phyloP scores from a whole-genome alignment of 2,888 invertebrate genomes.

The Bibio marci region DNA sequence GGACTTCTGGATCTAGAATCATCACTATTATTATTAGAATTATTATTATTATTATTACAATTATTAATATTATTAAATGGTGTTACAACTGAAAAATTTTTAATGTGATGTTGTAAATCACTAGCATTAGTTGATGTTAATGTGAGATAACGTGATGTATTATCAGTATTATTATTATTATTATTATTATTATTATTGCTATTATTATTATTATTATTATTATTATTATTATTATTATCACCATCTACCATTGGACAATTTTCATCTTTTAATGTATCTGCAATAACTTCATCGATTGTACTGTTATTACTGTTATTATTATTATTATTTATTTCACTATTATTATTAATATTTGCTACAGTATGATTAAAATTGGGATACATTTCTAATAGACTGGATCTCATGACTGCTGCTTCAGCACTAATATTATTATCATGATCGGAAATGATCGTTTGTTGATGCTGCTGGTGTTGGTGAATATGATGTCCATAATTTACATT shows the following conservation, averaged over 20 bases:
- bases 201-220: slow-evolving; percentile 7
- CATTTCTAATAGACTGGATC: slow-evolving; percentile 4
- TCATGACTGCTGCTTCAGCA: slow-evolving; percentile 5
- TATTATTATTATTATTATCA: slow-evolving; percentile 14
- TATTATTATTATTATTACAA: slow-evolving; percentile 12
- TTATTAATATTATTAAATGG: not conserved
- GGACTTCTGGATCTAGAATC: slow-evolving; percentile 22
- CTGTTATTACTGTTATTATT: slow-evolving; percentile 4
- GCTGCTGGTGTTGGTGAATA: too few species aligned
- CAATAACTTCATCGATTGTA: slow-evolving; percentile 25
- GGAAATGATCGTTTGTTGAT: not conserved
- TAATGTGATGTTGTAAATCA: slow-evolving; percentile 20
- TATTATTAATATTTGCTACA: slow-evolving; percentile 6
- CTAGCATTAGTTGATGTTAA: slow-evolving; percentile 17
- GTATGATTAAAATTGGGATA: not conserved
- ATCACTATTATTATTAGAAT: slow-evolving; percentile 23
- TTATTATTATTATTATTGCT: slow-evolving; percentile 9
- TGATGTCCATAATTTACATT: slow-evolving; percentile 1
- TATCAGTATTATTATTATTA: slow-evolving; percentile 9
- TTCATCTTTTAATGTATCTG: slow-evolving; percentile 29
- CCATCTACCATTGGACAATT: slow-evolving; percentile 18
- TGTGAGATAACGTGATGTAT: slow-evolving; percentile 21
- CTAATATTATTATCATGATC: slow-evolving; percentile 5
- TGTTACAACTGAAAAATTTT: too few species aligned
- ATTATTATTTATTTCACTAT: not conserved